These are phyloP conservation scores for Allophyes oxyacanthae DNA, from an alignment of 2,888 invertebrate genomes.

Conservation along the genomic window DNA sequence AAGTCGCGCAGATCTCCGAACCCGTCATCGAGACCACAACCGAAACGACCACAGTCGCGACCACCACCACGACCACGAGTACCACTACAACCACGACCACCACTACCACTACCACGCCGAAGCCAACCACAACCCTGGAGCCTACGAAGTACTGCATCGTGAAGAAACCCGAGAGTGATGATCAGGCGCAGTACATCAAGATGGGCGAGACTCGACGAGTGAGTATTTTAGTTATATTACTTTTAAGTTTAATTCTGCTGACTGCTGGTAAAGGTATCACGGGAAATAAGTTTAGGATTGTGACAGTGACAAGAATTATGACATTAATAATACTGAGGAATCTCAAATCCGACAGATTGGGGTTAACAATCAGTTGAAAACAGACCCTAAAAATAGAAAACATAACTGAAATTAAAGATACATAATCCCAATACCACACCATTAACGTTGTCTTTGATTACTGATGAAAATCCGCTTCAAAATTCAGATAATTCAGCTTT, in stretches of 20 bases:
- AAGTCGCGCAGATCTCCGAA: conserved; percentile 82
- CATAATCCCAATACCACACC: too few relatives aligned
- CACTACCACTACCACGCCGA: conserved; percentile 85
- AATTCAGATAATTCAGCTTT: background rate
- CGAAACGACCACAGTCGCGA: conserved; percentile 71
- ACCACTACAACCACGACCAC: conserved; percentile 81
- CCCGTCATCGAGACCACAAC: conserved; percentile 78
- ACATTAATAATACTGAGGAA: too few relatives aligned
- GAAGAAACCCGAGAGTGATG: conserved; percentile 94
- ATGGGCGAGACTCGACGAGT: conserved; percentile 96
- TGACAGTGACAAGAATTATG: too few relatives aligned
- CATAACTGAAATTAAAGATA: too few relatives aligned
- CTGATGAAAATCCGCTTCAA: too few relatives aligned
- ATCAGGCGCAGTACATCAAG: conserved; percentile 93
- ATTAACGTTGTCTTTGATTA: too few relatives aligned
- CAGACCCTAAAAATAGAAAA: too few relatives aligned
- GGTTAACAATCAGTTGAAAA: too few relatives aligned
- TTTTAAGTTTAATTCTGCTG: background rate
- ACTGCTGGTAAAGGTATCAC: too few relatives aligned
- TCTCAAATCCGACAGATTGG: too few relatives aligned
- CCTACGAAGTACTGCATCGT: conserved; percentile 93
- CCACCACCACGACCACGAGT: conserved; percentile 69
- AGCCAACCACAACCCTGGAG: conserved; percentile 89
- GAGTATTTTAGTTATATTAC: conserved; percentile 67
- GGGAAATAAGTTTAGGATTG: too few relatives aligned